These are phyloP conservation scores for Daphoenositta chrysoptera DNA, from an alignment of 2,113 vertebrate genomes.

Conservation along the genomic window DNA sequence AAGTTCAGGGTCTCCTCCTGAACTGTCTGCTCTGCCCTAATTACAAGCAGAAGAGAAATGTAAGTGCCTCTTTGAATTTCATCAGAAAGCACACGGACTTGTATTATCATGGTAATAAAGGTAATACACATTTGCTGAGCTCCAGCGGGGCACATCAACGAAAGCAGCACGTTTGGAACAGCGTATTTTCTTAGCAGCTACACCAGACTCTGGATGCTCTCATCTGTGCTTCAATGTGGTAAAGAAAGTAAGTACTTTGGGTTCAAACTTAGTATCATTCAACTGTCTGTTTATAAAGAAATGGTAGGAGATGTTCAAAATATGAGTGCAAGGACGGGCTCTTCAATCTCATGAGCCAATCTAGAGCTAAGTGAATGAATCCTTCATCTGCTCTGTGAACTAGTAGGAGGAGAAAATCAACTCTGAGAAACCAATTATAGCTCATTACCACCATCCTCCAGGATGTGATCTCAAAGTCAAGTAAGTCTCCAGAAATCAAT, in stretches of 20 bases:
- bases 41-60: background rate
- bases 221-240: background rate
- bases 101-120: background rate
- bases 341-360: conserved; percentile 40
- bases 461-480: conserved; percentile 12
- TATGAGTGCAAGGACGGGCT: background rate
- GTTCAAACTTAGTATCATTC: background rate
- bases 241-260: background rate
- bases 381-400: background rate
- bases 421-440: conserved; percentile 39
- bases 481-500: background rate
- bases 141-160: background rate
- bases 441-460: background rate
- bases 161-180: background rate
- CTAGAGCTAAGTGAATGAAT: conserved; percentile 42
- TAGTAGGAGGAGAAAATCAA: conserved; percentile 43
- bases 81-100: background rate
- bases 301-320: background rate
- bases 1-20: background rate
- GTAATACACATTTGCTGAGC: background rate
- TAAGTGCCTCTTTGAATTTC: background rate
- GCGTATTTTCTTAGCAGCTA: background rate
- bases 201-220: background rate
- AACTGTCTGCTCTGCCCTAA: background rate
- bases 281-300: background rate